Percentiles rank a stretch among this genome's conserved stretches.
These are phyloP conservation scores for Furcula furcula DNA, from an alignment of 2,888 invertebrate species.

Conservation along the genomic window DNA sequence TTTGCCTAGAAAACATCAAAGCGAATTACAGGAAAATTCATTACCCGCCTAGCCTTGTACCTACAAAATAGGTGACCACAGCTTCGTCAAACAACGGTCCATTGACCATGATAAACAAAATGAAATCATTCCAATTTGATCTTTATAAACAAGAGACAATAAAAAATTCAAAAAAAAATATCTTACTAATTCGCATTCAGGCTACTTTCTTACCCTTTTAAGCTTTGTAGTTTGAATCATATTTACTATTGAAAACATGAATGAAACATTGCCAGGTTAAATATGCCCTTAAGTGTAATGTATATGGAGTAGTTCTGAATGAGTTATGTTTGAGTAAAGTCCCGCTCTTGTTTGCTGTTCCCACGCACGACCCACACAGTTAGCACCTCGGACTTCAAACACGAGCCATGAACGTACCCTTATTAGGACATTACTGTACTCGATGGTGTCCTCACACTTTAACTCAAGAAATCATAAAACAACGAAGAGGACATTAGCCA, in stretches of 20 bases:
- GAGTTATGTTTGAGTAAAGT: slow-evolving; percentile 28
- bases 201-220: too few relatives aligned
- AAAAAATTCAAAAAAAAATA: too few relatives aligned
- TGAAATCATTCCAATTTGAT: too few relatives aligned
- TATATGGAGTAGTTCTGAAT: slow-evolving; percentile 20
- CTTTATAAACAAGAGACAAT: too few relatives aligned
- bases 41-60: too few relatives aligned
- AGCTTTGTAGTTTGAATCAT: too few relatives aligned
- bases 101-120: too few relatives aligned
- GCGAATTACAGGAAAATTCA: too few relatives aligned
- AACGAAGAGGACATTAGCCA: slow-evolving; percentile 12
- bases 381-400: slow-evolving; percentile 50
- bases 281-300: not conserved
- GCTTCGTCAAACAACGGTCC: too few relatives aligned
- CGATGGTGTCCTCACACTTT: slow-evolving; percentile 8
- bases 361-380: slow-evolving; percentile 62
- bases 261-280: slow-evolving; percentile 15
- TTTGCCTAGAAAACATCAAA: too few relatives aligned
- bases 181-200: too few relatives aligned
- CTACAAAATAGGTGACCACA: too few relatives aligned
- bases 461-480: slow-evolving; percentile 10
- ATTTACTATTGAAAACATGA: slow-evolving; percentile 15
- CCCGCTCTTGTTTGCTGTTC: slow-evolving; percentile 59
- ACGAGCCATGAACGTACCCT: slow-evolving; percentile 23
- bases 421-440: slow-evolving; percentile 24